Base-by-base conservation (phyloP, 2,888 invertebrate species). In the Lasioglossum pauxillum region DNA sequence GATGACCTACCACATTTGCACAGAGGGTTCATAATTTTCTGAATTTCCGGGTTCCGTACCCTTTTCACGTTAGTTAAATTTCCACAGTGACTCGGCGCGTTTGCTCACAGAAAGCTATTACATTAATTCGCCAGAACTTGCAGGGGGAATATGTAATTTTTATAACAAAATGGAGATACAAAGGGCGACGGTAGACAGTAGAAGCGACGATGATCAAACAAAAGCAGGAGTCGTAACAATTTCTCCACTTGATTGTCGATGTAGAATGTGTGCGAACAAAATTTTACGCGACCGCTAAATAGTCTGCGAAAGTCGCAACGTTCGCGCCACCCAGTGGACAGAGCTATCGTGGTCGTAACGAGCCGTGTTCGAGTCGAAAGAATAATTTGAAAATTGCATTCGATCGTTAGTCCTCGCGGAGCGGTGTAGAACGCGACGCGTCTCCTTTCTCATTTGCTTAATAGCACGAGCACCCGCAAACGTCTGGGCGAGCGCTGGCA, bases 351-450 rank as follows among this genome's bases (percentile, higher is more conserved):
- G 38, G 38, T 27, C 60, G 75, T 41, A 41, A 60, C 60, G 75
- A 75, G 57, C 38, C 57, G 75, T 38, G 75, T 44, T 41, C 75
- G 75, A 57, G 57, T 19, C 35, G 71, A 75, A 75, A 57, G 41
- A 75, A 60, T 75, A 75, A 75, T 75, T 75, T 75, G 75, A 75
- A 79, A 64, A 79, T 60, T 79, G 27, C 60, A 73, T 77, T 77
- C 49, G 77, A 27, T 71, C 78, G 78, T 53, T 78, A 46, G 69
- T 57, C 38, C 38, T 38, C 71, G 35, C 69, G 27, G 16, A 44
- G 49, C 16, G 5, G 49, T 35, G 77, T 31, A n/a, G n/a, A n/a
- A 57, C 31, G 35, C 31, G 71, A n/a, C 49, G 49, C 78, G 41
- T 46, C 53, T 19, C 78, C 71, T 53, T 38, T 72, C 49, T 78